These are phyloP conservation scores for Sebastes nivosus DNA, from an alignment of 2,797 vertebrate species.

Conservation along the genomic window DNA sequence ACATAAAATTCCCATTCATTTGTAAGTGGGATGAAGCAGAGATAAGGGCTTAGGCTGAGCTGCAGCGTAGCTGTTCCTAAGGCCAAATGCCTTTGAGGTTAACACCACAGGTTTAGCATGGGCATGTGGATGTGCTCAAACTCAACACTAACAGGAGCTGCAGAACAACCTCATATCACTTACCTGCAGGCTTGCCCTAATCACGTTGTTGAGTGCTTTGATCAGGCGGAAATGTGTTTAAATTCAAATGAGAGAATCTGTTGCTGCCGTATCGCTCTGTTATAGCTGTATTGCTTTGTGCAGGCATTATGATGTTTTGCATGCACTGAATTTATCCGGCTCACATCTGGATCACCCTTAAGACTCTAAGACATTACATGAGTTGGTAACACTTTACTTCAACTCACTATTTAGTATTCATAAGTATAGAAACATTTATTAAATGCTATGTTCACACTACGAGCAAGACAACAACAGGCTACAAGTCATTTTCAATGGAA, in stretches of 20 bases:
- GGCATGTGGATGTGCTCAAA: conserved; percentile 26
- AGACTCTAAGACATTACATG: not conserved
- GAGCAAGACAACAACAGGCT: not conserved
- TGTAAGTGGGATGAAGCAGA: conserved; percentile 54
- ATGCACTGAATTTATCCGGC: not conserved
- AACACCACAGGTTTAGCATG: conserved; percentile 34
- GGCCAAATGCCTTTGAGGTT: conserved; percentile 51
- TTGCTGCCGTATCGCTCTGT: not conserved
- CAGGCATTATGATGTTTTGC: not conserved
- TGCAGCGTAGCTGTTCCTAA: conserved; percentile 21
- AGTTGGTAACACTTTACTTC: not conserved
- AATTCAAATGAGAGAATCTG: conserved; percentile 29
- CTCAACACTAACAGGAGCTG: conserved; percentile 12
- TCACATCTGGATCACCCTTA: not conserved
- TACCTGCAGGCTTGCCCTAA: conserved; percentile 6
- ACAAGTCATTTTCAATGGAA: not conserved
- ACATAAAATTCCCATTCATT: conserved; percentile 63
- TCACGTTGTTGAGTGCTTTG: not conserved
- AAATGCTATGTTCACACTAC: not conserved
- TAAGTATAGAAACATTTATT: not conserved
- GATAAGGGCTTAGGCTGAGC: conserved; percentile 50
- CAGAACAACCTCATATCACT: conserved; percentile 16
- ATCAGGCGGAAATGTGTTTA: conserved; percentile 30
- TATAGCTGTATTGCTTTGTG: conserved; percentile 2
- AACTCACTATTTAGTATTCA: not conserved